These are phyloP conservation scores for Crotalus viridis DNA, from an alignment of 2,113 vertebrate species.

Conservation along the genomic window DNA sequence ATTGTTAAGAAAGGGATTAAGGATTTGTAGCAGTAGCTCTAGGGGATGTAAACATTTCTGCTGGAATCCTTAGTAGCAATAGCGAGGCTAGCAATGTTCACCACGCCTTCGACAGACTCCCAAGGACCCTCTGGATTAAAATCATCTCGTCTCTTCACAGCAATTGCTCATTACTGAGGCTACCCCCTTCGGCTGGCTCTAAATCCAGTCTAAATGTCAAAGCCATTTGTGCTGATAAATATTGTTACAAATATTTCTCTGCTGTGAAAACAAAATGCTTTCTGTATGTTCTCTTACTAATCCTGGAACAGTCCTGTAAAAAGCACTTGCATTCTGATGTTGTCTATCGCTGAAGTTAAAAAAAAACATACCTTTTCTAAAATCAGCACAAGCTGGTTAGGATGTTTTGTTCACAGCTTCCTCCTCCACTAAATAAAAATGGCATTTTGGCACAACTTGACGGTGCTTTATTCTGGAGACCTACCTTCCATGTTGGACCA, in stretches of 20 bases:
- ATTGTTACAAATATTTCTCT: not conserved
- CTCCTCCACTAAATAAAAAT: not conserved
- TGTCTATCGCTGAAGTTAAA: not conserved
- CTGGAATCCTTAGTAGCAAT: not conserved
- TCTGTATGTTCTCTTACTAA: not conserved
- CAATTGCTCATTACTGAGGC: not conserved
- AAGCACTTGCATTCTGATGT: not conserved
- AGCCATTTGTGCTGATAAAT: not conserved
- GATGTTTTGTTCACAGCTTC: not conserved
- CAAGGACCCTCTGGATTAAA: not conserved
- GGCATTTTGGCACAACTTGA: not conserved
- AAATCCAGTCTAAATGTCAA: not conserved
- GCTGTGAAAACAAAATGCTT: not conserved
- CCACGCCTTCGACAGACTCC: not conserved
- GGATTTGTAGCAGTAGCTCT: not conserved
- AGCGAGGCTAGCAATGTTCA: not conserved
- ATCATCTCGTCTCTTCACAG: not conserved
- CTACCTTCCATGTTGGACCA: not conserved
- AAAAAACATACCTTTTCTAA: not conserved
- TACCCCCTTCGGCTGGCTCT: not conserved
- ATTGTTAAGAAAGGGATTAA: not conserved
- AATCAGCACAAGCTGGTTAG: not conserved
- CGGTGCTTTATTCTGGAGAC: not conserved
- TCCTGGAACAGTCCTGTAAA: not conserved
- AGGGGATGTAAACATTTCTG: not conserved